Base-by-base conservation (phyloP, 2,797 vertebrate species). In the Hoplostethus atlanticus region DNA sequence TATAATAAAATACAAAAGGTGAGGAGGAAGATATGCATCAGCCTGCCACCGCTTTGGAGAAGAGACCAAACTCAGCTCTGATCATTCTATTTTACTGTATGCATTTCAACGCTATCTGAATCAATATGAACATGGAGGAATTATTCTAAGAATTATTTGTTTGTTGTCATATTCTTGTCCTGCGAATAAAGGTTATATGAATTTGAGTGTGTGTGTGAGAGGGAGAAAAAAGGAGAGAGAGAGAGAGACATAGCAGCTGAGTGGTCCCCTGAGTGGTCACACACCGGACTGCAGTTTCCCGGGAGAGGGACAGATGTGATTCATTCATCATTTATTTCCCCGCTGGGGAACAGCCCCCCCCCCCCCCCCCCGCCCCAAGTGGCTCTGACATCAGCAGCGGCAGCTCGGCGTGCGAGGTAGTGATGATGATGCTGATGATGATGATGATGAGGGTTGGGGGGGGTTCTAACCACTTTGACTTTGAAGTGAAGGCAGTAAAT, bases 291-390 rank as follows among this genome's bases (percentile, higher is more conserved):
- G 4, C 34, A 40, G 9, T 57, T 84, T 71, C 84, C 38, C 5
- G 85, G 81, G 87, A 85, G 44, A 42, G 60, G 81, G 76, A 79
- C 84, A 91, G 86, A 91, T 93, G 90, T 6, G 70, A 79, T 85
- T 90, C 88, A 89, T 92, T 92, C 67, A 94, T 91, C 85, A 91
- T 91, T 92, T 80, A 87, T 92, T 80, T 84, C 72, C 76, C n/a
- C n/a, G n/a, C n/a, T n/a, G n/a, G n/a, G 79, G 72, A 74, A 63
- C 38, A 30, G 0, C 64, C 84, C 83, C 66, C 64, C 12, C 30
- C 52, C n/a, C 34, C 3, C 34, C 34, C 3, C 21, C 21, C 50
- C 42, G 8, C 67, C 50, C 48, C 55, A 64, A 77, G 56, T 17
- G 6, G 31, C 64, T 70, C 65, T 81, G 76, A 79, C 83, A 79